Percentiles rank a stretch among this genome's conserved stretches.
Evolutionary conservation across 2,113 vertebrate genomes (phyloP).

Genomic region (Noturus placidus): DNA sequence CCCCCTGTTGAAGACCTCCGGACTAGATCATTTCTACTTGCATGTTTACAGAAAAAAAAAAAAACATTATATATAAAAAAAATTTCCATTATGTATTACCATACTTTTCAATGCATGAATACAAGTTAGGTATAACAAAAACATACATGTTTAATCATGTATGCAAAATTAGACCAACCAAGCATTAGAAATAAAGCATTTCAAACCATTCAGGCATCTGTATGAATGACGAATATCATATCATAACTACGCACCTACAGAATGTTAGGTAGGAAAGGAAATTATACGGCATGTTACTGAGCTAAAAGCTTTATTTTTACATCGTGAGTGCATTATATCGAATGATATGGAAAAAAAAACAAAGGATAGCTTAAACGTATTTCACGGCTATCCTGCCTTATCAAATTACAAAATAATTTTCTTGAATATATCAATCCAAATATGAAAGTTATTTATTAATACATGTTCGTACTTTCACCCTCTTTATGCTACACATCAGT

Average conservation of each 20-base stretch:
- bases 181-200: neutral
- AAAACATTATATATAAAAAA: no score
- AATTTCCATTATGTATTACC: neutral
- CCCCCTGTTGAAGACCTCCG: no score
- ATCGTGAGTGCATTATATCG: neutral
- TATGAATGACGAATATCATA: neutral
- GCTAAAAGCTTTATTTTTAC: neutral
- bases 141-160: neutral
- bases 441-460: neutral
- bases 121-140: neutral
- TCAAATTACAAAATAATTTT: no score
- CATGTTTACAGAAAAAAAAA: neutral
- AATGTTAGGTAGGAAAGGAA: neutral
- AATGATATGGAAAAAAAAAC: neutral
- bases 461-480: neutral
- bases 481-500: neutral
- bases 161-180: neutral
- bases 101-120: neutral
- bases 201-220: neutral
- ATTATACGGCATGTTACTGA: neutral
- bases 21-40: neutral
- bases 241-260: neutral
- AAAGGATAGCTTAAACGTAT: neutral
- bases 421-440: neutral
- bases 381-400: neutral